Conservation (phyloP, 1,140 invertebrate species). For the Dendroctonus valens region DNA sequence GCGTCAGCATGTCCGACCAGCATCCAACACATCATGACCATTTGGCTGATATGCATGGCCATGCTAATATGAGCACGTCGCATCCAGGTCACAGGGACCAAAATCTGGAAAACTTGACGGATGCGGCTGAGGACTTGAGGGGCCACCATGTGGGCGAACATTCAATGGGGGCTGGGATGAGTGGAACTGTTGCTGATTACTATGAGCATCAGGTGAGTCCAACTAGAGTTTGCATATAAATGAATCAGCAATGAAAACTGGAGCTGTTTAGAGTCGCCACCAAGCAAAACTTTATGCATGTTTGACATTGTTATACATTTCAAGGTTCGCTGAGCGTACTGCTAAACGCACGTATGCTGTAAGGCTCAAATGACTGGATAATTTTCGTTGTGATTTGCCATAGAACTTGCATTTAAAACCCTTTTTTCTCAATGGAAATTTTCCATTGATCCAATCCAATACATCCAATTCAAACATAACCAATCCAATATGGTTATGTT, state of each 20-base stretch:
- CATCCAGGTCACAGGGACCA: conserved; percentile 4
- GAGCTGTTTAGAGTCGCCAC: too few relatives aligned
- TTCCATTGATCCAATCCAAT: not conserved
- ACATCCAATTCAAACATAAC: too few relatives aligned
- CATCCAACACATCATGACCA: conserved; percentile 32
- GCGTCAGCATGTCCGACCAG: conserved; percentile 45
- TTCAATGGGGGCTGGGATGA: not conserved
- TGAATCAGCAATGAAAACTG: too few relatives aligned
- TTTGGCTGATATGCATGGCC: conserved; percentile 36
- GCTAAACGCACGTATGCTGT: too few relatives aligned
- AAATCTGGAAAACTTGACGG: conserved; percentile 19
- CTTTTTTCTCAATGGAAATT: too few relatives aligned
- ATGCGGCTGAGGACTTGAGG: conserved; percentile 23
- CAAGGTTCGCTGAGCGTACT: too few relatives aligned
- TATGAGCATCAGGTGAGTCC: conserved; percentile 27
- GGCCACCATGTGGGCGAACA: conserved; percentile 7
- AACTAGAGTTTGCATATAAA: not conserved
- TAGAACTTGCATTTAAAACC: too few relatives aligned
- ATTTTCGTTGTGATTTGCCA: too few relatives aligned
- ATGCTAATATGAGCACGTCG: conserved; percentile 29
- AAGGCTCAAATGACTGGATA: too few relatives aligned
- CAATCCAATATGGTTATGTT: too few relatives aligned
- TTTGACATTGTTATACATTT: too few relatives aligned
- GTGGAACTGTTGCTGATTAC: conserved; percentile 10
- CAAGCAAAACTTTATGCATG: too few relatives aligned